Evolutionary conservation across 2,888 invertebrate species (phyloP), one percentile per base, ranked within the genome.

Genomic region (Podabrus alpinus): DNA sequence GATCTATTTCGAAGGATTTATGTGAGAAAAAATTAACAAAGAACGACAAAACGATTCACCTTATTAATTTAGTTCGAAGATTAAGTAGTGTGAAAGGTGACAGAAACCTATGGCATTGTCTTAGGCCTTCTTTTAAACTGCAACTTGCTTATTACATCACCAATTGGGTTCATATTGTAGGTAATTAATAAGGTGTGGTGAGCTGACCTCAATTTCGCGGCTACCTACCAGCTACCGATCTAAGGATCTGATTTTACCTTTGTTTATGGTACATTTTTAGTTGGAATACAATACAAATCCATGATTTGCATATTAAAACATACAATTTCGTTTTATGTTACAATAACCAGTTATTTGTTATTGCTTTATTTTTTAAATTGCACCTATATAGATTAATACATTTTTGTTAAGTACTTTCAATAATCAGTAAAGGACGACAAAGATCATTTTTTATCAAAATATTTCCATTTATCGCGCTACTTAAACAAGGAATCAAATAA

Each of bases 71-170:
- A 61, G 29, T 15, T 72, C 19, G 69, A 69, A 21, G 62, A 72
- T 69, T 60, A 73, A 45, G 45, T 64, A 73, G 77, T 76, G 80
- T 80, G 78, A 80, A 80, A 80, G 80, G 80, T 79, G 80, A 78
- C 80, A 80, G 74, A 77, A 75, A 69, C 16, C 68, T 70, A 67
- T 72, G 76, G 76, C 78, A 80, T 80, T 80, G 80, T 80, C 79
- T 80, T 77, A 78, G 77, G 74, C 71, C 69, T 71, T 69, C 25
- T 21, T 21, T 45, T 45, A 45, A 59, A 45, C 16, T 16, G 21
- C 60, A 61, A 59, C 59, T 71, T 19, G 24, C 61, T 62, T 68
- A 71, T 72, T 72, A 60, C 76, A 73, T 73, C 76, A 76, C 69
- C 75, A 72, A 72, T 60, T 75, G 71, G 76, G 76, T 71, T 76